phyloP scores from a whole-genome alignment of 35 echinoderm and acorn worm species.

The Acanthaster planci region DNA sequence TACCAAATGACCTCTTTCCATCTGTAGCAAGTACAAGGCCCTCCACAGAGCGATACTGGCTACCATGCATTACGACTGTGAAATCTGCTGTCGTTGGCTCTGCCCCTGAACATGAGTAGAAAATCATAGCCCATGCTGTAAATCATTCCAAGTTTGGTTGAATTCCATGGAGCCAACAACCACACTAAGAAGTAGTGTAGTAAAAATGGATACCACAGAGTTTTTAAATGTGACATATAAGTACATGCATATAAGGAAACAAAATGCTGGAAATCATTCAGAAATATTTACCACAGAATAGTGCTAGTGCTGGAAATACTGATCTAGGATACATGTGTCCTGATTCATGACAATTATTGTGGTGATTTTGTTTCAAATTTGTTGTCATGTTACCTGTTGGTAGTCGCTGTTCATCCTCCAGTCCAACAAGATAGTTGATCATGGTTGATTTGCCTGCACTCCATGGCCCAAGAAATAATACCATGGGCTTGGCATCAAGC shows the following conservation, averaged over 20 bases:
- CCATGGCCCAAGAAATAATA: conserved; percentile 82
- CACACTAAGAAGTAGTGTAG: too few species aligned
- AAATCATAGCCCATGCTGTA: too few species aligned
- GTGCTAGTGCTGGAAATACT: too few species aligned
- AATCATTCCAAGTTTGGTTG: too few species aligned
- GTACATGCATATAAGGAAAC: too few species aligned
- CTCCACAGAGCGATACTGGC: conserved; percentile 60
- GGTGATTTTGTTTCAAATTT: background rate
- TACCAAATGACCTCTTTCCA: conserved; percentile 58
- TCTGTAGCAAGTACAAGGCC: conserved; percentile 75
- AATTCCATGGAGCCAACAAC: too few species aligned
- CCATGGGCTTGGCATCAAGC: conserved; percentile 75
- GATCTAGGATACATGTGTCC: too few species aligned
- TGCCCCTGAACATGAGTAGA: conserved; percentile 72
- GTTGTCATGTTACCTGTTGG: conserved; percentile 43
- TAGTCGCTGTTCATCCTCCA: conserved; percentile 52
- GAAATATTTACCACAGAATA: too few species aligned
- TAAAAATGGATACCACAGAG: too few species aligned
- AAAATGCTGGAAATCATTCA: too few species aligned
- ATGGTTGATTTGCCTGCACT: conserved; percentile 78
- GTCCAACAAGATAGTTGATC: conserved; percentile 75
- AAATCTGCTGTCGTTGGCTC: conserved; percentile 87
- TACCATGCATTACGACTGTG: conserved; percentile 77
- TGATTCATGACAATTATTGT: too few species aligned
- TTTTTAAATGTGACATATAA: too few species aligned